Conservation (phyloP, 2,888 invertebrate species). For the Heliconius cydno region DNA sequence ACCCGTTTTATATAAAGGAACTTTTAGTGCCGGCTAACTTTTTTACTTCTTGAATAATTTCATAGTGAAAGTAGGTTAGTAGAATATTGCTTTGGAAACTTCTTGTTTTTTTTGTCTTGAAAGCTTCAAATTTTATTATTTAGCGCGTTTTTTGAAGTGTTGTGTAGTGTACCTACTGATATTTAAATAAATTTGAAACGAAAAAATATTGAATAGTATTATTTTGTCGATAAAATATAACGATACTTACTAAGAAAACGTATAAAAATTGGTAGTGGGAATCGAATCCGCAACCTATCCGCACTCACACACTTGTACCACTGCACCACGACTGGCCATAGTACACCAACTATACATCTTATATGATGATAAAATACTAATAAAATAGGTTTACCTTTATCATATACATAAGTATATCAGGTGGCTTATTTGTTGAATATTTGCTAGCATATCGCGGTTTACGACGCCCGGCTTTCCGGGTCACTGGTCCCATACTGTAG, state of each 20-base stretch:
- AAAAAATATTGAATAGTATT: no score
- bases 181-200: no score
- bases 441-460: conserved; percentile 31
- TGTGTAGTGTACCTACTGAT: no score
- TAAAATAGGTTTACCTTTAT: not conserved
- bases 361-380: no score
- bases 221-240: no score
- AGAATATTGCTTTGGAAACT: conserved; percentile 4
- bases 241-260: no score
- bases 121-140: conserved; percentile 10
- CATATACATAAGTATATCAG: not conserved
- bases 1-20: not conserved
- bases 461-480: conserved; percentile 39
- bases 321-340: no score
- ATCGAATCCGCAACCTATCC: no score
- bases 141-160: conserved; percentile 1
- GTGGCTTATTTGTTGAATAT: conserved; percentile 5
- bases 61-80: conserved; percentile 24
- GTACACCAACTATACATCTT: no score
- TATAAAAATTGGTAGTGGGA: no score
- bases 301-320: no score
- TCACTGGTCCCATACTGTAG: conserved; percentile 37
- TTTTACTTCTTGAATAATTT: conserved; percentile 30
- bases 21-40: conserved; percentile 30
- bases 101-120: not conserved